phyloP scores from a whole-genome alignment of 2,888 invertebrate genomes.

The Lochmaea capreae region DNA sequence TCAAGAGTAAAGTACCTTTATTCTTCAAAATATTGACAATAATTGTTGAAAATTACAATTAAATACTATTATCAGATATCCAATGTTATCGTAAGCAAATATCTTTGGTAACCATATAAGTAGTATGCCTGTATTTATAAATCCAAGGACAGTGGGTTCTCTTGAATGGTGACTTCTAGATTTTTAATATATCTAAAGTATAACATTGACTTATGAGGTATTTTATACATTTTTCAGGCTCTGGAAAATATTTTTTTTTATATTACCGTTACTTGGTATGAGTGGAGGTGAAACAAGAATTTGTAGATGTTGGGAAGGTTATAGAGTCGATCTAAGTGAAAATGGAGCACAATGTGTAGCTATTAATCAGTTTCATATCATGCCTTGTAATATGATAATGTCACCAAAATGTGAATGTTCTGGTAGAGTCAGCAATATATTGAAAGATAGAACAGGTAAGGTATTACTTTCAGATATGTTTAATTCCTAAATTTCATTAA shows the following conservation, averaged over 20 bases:
- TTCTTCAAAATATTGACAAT: too few species aligned
- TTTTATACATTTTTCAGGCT: constrained; percentile 32
- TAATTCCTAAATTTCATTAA: too few species aligned
- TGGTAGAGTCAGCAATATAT: constrained; percentile 55
- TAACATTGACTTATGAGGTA: too few species aligned
- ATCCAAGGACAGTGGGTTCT: too few species aligned
- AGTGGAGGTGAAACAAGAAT: constrained; percentile 24
- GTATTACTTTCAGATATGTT: background rate
- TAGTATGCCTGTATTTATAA: too few species aligned
- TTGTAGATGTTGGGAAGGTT: constrained; percentile 60
- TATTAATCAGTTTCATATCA: constrained; percentile 55
- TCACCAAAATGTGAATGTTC: constrained; percentile 58
- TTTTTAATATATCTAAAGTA: too few species aligned
- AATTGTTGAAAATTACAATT: too few species aligned
- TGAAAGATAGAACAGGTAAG: constrained; percentile 57
- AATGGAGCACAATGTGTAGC: constrained; percentile 55
- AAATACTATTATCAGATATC: too few species aligned
- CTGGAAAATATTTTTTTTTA: constrained; percentile 24
- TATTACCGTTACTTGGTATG: constrained; percentile 20
- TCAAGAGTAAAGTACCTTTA: too few species aligned
- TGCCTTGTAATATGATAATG: constrained; percentile 59
- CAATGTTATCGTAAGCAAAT: too few species aligned
- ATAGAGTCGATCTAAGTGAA: constrained; percentile 53
- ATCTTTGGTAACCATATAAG: too few species aligned
- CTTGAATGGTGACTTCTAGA: too few species aligned